phyloP scores from a whole-genome alignment of 2,888 invertebrate genomes.

The Chymomyza fuscimana region DNA sequence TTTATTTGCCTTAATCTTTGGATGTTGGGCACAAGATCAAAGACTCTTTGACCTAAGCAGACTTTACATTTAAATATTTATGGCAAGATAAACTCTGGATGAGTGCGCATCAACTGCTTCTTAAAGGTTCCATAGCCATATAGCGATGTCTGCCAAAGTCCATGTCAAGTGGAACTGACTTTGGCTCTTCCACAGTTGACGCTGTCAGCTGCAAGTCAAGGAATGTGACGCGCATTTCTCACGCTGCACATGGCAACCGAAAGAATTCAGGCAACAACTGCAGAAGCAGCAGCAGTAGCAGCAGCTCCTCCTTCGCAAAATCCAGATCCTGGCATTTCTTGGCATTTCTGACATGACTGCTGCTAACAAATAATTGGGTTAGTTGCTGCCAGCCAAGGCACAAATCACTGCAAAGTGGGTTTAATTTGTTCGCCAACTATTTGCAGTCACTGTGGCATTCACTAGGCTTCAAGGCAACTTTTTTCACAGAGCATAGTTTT shows the following conservation, averaged over 20 bases:
- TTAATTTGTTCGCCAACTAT: slow-evolving; percentile 55
- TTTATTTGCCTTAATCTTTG: too few species aligned
- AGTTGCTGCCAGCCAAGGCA: slow-evolving; percentile 39
- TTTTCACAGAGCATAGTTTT: background rate
- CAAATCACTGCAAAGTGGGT: slow-evolving; percentile 61
- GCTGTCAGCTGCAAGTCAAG: slow-evolving; percentile 16
- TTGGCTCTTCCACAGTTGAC: slow-evolving; percentile 12
- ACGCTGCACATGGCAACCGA: slow-evolving; percentile 20
- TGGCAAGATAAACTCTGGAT: background rate
- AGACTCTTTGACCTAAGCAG: background rate
- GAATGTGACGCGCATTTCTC: slow-evolving; percentile 24
- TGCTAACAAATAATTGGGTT: slow-evolving; percentile 60
- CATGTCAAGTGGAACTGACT: background rate
- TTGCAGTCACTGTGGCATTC: slow-evolving; percentile 28
- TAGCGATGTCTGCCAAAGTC: background rate
- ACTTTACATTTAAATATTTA: background rate
- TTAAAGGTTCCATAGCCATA: background rate
- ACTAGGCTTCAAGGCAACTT: background rate
- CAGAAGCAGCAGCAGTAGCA: background rate
- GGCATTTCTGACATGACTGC: slow-evolving; percentile 1
- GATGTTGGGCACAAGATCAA: too few species aligned
- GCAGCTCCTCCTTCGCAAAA: background rate
- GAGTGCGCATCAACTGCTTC: background rate
- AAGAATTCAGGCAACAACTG: background rate
- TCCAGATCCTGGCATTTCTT: background rate